Evolutionary conservation across 2,797 vertebrate species (phyloP), one percentile per base, ranked within the genome.

Genomic region (Streptopelia turtur): DNA sequence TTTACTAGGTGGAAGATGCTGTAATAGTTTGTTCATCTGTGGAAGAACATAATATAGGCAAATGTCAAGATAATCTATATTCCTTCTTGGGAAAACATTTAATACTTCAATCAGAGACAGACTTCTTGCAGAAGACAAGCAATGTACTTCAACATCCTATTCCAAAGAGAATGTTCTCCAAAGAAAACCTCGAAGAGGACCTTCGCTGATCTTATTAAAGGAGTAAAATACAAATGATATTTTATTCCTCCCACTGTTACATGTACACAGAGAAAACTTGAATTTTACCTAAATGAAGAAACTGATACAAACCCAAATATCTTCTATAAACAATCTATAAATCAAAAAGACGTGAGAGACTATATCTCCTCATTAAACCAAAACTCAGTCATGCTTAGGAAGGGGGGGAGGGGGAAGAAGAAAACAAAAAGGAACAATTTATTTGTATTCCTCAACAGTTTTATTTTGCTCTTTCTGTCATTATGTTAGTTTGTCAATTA

Each of bases 41-140:
- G 86, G 76, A 85, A 83, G 47, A 86, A 76, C 47, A 79, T 69
- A 88, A 76, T 86, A 65, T 12, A 94, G 50, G 59, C 39, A 91
- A 95, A 95, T 91, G 85, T 93, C 91, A 95, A 88, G 55, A 78
- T 37, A 69, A 93, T 88, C 37, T 76, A 15, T 91, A 91, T 55
- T 82, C 37, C 22, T 91, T 18, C 14, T 23, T 47, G 83, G 47
- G 57, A 83, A 94, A 91, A 78, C 18, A 71, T 70, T 76, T 68
- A 86, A 33, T 57, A 69, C n/a, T 82, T 94, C 16, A 90, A 61
- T 69, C 28, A 90, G 61, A 88, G 53, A 39, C 22, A 9, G 31
- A 22, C 23, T 79, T 78, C 64, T 53, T 57, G 61, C 8, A 66
- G 53, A 80, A 78, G 64, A 80, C 9, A 41, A 53, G 14, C 0